Evolutionary conservation across 2,888 invertebrate genomes (phyloP), one percentile per base, ranked within the genome.

Genomic region (Agrypnus murinus): DNA sequence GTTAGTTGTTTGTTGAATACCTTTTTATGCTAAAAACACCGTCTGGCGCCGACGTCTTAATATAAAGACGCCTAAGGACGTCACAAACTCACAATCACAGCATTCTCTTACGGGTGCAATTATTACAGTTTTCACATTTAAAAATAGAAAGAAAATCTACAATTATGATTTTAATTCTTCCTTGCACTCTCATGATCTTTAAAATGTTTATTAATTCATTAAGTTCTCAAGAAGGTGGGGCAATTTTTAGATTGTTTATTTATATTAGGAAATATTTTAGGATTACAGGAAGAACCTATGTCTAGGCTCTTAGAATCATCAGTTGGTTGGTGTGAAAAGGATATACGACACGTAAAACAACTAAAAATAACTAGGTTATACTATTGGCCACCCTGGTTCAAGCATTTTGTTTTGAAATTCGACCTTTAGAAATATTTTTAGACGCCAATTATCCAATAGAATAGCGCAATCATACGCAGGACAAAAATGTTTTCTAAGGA

Each of bases 31-130:
- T 55, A 36, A 55, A 34, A 55, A 55, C 55, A 55, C 2, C 34
- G 55, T 36, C 55, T 55, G 55, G 55, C 55, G 55, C 55, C 55
- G 55, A 55, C 55, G 36, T 34, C 53, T 25, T 17, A 32, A 34
- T 12, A 14, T 14, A 19, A n/a, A 34, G 53, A 12, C 53, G 53
- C 55, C 55, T 31, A 38, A 34, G 36, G 55, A 55, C 55, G 55
- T 55, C 55, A 55, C 19, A 55, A 38, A 25, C 25, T 25, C 5
- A 25, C 3, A 38, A 10, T 55, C 10, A 7, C 17, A 38, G 17
- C 7, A 17, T 34, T 7, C 12, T 36, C 55, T 17, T 40, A 10
- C 5, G 5, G 25, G 5, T 25, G 25, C 25, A 25, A 25, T 25
- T 25, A 3, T 25, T n/a, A n/a, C n/a, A 25, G 5, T 25, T 25